Evolutionary conservation across 2,797 vertebrate genomes (phyloP).

Genomic region (Decapterus maruadsi): DNA sequence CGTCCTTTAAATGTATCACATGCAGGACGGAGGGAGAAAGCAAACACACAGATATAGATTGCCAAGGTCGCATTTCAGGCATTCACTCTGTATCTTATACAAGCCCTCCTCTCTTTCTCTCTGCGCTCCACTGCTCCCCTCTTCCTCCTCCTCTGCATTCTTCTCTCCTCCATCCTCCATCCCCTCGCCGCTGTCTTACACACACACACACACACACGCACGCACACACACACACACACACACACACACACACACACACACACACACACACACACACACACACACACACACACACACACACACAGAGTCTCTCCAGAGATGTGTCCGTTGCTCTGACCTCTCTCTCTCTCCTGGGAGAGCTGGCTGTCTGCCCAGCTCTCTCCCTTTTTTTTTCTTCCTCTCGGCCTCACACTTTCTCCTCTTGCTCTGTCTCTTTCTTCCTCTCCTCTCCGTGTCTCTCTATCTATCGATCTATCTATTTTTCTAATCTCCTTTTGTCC

Average conservation of each 20-base stretch:
- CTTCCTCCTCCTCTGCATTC: slow-evolving; percentile 70
- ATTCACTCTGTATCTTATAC: slow-evolving; percentile 66
- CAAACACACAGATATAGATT: slow-evolving; percentile 51
- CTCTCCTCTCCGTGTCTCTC: slow-evolving; percentile 62
- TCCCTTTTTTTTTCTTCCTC: slow-evolving; percentile 37
- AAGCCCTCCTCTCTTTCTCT: slow-evolving; percentile 64
- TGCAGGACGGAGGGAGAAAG: not conserved
- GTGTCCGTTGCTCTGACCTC: slow-evolving; percentile 82
- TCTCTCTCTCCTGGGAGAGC: slow-evolving; percentile 75
- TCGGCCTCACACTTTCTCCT: slow-evolving; percentile 68
- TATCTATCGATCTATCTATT: slow-evolving; percentile 73
- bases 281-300: slow-evolving; percentile 30
- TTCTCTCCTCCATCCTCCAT: slow-evolving; percentile 68
- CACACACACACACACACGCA: slow-evolving; percentile 47
- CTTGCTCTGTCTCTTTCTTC: slow-evolving; percentile 56
- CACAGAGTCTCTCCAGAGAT: slow-evolving; percentile 68
- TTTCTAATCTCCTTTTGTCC: slow-evolving; percentile 74
- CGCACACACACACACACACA: slow-evolving; percentile 31
- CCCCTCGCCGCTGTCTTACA: slow-evolving; percentile 54
- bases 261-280: slow-evolving; percentile 45
- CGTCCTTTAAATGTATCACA: slow-evolving; percentile 14
- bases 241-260: slow-evolving; percentile 47
- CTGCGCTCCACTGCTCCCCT: slow-evolving; percentile 65
- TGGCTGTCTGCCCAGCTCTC: slow-evolving; percentile 75
- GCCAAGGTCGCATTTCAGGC: slow-evolving; percentile 74